Conservation (phyloP, 2,888 invertebrate genomes). For the Oscheius sp. region DNA sequence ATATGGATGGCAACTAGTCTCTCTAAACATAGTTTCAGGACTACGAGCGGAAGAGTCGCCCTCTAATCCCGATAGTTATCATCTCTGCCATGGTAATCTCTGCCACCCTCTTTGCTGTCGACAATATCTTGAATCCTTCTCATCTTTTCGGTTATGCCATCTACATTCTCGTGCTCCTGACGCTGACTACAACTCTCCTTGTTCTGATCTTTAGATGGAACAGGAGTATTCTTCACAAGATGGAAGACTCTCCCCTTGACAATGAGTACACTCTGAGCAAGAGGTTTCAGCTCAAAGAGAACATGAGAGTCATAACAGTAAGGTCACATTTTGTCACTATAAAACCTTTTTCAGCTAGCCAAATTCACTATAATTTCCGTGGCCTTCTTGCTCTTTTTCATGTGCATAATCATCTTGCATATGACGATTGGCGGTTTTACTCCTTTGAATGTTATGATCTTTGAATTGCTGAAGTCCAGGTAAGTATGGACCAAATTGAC, state of each 20-base stretch:
- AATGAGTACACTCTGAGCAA: constrained; percentile 20
- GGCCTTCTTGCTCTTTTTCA: background rate
- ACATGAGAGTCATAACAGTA: constrained; percentile 16
- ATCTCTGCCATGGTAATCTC: background rate
- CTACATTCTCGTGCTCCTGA: background rate
- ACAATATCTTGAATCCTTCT: background rate
- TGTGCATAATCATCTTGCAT: background rate
- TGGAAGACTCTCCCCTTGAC: background rate
- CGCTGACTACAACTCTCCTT: background rate
- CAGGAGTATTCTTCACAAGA: background rate
- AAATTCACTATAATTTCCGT: background rate
- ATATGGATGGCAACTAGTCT: background rate
- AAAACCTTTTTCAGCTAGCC: constrained; percentile 1
- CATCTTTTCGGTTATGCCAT: background rate
- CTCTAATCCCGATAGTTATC: constrained; percentile 1
- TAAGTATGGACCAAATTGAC: background rate
- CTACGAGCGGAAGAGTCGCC: constrained; percentile 7
- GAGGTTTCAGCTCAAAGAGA: constrained; percentile 14
- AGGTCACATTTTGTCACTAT: background rate
- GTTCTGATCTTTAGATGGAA: constrained; percentile 8
- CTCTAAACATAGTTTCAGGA: constrained; percentile 4
- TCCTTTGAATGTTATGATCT: constrained; percentile 21
- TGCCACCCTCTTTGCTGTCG: background rate
- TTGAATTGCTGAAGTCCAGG: constrained; percentile 22
- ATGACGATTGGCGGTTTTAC: background rate